Evolutionary conservation across 2,797 vertebrate genomes (phyloP), one percentile per base, ranked within the genome.

Genomic region (Pipistrellus kuhlii): DNA sequence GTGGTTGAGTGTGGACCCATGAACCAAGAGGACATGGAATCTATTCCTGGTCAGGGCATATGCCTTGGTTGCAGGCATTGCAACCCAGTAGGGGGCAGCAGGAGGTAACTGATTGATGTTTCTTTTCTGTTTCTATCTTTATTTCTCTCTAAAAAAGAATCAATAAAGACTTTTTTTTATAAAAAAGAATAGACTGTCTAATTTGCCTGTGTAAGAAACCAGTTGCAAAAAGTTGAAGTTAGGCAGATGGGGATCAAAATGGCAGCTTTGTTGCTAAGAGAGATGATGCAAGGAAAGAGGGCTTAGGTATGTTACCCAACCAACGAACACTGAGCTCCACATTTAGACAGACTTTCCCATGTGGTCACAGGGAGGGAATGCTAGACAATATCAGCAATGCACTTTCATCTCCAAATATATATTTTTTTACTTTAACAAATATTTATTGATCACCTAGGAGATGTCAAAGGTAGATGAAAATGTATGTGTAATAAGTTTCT

Each of bases 381-480:
- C 20, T 51, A 8, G 20, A 32, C 15, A 8, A 14, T 62, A 12
- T 80, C 14, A 62, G 25, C n/a, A 12, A 8, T 7, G 32, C 32
- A 6, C 51, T 14, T 71, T 8, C 20, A 8, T 7, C 35, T 44
- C 32, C 13, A 30, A 51, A 11, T 57, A 25, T 23, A 3, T 55
- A 8, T 9, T 1, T 55, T 21, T 9, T 55, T 87, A 78, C 35
- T 59, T 78, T 85, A 90, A 73, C 46, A 94, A 93, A 73, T 85
- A 85, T 76, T 94, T 92, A 88, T 72, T 62, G 90, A 94, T 94
- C 57, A 80, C 35, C 27, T 78, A 91, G 80, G 64, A 53, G 30
- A 80, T 64, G 55, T 66, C 55, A 93, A 88, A 92, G 66, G 35
- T 51, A 81, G 53, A 64, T 73, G 14, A 14, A 86, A 71, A 89